These are phyloP conservation scores for Okamejei kenojei DNA, from an alignment of 2,797 vertebrate genomes.

Conservation along the genomic window DNA sequence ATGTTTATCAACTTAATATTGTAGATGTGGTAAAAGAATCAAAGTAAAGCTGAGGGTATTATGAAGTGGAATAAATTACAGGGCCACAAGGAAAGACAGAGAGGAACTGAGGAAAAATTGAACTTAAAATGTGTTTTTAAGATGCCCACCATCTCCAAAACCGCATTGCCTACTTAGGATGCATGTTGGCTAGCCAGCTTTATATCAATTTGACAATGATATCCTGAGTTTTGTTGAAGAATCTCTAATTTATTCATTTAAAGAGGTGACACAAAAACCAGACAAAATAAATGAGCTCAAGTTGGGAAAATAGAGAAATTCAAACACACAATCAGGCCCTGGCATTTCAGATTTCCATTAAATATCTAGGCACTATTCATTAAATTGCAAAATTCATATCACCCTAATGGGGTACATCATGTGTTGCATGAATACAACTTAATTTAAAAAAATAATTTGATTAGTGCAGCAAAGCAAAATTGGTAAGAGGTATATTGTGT, in stretches of 20 bases:
- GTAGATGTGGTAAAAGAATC: no score
- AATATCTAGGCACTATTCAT: not conserved
- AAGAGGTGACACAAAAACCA: not conserved
- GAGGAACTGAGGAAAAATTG: not conserved
- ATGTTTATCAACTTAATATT: no score
- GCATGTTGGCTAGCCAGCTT: not conserved
- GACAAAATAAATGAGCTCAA: not conserved
- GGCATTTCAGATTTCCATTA: not conserved
- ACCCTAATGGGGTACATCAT: not conserved
- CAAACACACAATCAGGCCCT: not conserved
- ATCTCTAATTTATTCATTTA: not conserved
- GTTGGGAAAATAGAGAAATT: not conserved
- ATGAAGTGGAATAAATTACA: no score
- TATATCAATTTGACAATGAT: not conserved
- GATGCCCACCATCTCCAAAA: not conserved
- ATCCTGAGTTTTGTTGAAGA: no score
- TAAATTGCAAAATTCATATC: constrained; percentile 16
- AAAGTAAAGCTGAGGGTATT: no score
- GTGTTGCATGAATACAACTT: constrained; percentile 10
- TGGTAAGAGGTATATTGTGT: not conserved
- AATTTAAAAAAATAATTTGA: not conserved
- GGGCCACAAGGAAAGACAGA: no score
- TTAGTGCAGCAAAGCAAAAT: not conserved
- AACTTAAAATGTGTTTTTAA: not conserved
- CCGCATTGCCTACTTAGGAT: not conserved